Evolutionary conservation across 2,888 invertebrate species (phyloP).

Genomic region (Candidula unifasciata): DNA sequence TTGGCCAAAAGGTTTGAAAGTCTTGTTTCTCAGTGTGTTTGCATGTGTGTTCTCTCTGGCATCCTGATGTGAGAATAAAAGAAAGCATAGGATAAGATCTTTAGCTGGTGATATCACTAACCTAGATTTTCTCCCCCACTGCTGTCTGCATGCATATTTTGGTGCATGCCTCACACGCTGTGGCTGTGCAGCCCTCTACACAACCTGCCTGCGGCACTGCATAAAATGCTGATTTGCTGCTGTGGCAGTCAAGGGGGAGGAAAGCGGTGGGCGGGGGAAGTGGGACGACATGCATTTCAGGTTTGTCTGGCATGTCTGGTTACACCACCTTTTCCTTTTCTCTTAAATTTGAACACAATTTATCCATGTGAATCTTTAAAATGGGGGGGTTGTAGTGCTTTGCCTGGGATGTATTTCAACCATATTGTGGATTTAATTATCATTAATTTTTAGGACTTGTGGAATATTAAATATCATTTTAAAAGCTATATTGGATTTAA

Average conservation of each 20-base stretch:
- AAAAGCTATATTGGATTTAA: neutral
- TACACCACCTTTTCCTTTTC: constrained; percentile 43
- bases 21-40: constrained; percentile 13
- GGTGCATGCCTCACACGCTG: constrained; percentile 46
- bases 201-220: constrained; percentile 51
- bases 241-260: constrained; percentile 43
- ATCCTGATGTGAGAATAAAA: neutral
- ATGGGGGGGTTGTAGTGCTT: constrained; percentile 15
- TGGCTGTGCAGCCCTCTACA: constrained; percentile 46
- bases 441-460: constrained; percentile 2
- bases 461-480: constrained; percentile 3
- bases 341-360: constrained; percentile 24
- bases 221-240: constrained; percentile 48
- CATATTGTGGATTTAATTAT: constrained; percentile 7
- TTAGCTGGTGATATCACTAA: constrained; percentile 35
- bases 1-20: neutral
- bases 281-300: constrained; percentile 51
- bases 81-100: neutral
- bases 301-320: constrained; percentile 50
- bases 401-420: neutral
- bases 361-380: constrained; percentile 31
- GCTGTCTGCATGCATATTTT: constrained; percentile 50
- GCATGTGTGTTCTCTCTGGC: neutral
- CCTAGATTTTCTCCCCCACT: constrained; percentile 49
- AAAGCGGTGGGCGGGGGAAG: constrained; percentile 44